Base-by-base conservation (phyloP, 2,797 vertebrate species). In the Sebastes jordani region DNA sequence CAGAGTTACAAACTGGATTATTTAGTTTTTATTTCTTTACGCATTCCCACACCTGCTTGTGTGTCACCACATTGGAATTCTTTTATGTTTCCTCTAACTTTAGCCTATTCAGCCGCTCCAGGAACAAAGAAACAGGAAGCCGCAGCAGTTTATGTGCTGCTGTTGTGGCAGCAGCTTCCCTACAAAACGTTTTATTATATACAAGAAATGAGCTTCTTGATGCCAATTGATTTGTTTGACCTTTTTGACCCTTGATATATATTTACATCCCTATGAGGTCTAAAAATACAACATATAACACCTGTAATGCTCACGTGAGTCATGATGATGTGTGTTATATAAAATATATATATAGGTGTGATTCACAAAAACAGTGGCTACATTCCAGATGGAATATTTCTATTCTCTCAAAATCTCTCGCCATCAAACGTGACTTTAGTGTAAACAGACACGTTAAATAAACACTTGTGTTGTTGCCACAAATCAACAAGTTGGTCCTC, bases 101-200 rank as follows among this genome's bases (percentile, higher is more conserved):
- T 2, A 42, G 11, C 27, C 29, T 2, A 16, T 23, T 70, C 30
- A 27, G 38, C 14, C 1, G 0, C 22, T 70, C 27, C 60, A 34
- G 52, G 65, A 71, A 77, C 76, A 78, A 71, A 59, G 27, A 64
- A 59, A 9, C 74, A 60, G 32, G 68, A 83, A 81, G 71, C 29
- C 11, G 30, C 46, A 58, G 23, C 55, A 29, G 42, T 22, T 27
- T 11, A 4, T 4, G 2, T 30, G 25, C 20, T 49, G 27, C 36
- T 11, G 25, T 18, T 49, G 54, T 72, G 16, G 38, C 9, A 20
- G 32, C 11, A 49, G 11, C 18, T 18, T 52, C 56, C 27, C 5
- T 42, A 42, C 38, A 59, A 25, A 16, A 11, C 27, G 27, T 14
- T 27, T 49, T 22, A 10, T 42, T 2, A 23, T 5, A 8, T 8